Conservation (phyloP, 2,888 invertebrate genomes). For the Drosophila affinis region DNA sequence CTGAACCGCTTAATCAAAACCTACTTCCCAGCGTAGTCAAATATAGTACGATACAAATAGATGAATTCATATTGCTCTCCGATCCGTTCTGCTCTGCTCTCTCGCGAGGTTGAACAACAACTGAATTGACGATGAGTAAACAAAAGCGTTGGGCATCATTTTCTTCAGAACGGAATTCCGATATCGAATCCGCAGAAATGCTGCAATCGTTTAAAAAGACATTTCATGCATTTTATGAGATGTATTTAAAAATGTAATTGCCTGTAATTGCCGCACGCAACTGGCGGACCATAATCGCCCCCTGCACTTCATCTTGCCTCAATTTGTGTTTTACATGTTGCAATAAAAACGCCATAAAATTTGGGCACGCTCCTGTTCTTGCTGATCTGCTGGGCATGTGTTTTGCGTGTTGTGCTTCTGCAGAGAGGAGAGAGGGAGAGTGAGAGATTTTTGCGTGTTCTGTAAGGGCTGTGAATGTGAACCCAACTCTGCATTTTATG, state of each 20-base stretch:
- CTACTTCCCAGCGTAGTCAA: background rate
- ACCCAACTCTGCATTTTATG: conserved; percentile 61
- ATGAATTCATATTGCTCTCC: background rate
- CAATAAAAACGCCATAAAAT: conserved; percentile 72
- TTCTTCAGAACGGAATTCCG: too few species aligned
- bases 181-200: background rate
- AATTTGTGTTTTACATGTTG: conserved; percentile 72
- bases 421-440: background rate
- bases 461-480: conserved; percentile 54
- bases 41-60: background rate
- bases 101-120: background rate
- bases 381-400: conserved; percentile 3
- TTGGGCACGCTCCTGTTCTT: conserved; percentile 23
- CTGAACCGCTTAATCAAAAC: background rate
- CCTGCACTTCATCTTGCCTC: conserved; percentile 38
- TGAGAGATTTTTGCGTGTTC: conserved; percentile 47
- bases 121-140: background rate
- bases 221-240: conserved; percentile 41
- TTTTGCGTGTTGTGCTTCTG: conserved; percentile 1
- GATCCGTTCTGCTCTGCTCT: too few species aligned
- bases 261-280: conserved; percentile 33
- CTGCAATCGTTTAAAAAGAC: conserved; percentile 26
- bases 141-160: background rate
- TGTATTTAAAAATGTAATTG: conserved; percentile 53
- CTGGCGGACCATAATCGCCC: background rate